Conservation (phyloP, 2,797 vertebrate genomes). For the Capromys pilorides region DNA sequence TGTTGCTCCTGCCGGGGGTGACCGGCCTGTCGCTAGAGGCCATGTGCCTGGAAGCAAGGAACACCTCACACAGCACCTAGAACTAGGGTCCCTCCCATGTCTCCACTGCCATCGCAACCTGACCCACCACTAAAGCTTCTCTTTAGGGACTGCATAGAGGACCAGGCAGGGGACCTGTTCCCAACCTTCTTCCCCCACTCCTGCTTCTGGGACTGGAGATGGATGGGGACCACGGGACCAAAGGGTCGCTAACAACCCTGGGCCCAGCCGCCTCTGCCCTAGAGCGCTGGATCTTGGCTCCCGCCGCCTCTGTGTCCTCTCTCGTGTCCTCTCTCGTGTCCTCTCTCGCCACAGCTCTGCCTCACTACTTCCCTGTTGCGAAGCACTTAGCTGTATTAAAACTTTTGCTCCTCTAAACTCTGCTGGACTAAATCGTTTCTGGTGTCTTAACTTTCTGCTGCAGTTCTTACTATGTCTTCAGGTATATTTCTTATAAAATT, state of each 20-base stretch:
- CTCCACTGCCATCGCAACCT: accelerated
- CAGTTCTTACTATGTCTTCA: slow-evolving; percentile 16
- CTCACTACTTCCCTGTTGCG: neutral
- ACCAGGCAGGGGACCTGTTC: neutral
- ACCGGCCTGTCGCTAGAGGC: neutral
- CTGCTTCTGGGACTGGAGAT: neutral
- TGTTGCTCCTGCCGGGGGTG: neutral
- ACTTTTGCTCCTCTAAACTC: neutral
- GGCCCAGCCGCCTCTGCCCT: neutral
- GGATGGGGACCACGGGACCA: neutral
- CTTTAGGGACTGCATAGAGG: too few species aligned
- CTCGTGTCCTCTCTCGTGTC: too few species aligned
- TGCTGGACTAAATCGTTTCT: neutral
- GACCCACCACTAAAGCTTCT: accelerated
- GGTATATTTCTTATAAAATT: neutral
- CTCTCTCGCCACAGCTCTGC: neutral
- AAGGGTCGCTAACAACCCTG: too few species aligned
- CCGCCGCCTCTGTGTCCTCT: too few species aligned
- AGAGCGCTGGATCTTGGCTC: neutral
- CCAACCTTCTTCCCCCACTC: neutral
- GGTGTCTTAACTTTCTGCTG: neutral
- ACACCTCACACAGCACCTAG: neutral
- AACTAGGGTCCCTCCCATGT: accelerated
- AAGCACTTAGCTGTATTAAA: neutral
- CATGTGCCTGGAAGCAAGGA: accelerated